Evolutionary conservation across 2,888 invertebrate genomes (phyloP), one percentile per base, ranked within the genome.

Genomic region (Hoplodrina blanda): DNA sequence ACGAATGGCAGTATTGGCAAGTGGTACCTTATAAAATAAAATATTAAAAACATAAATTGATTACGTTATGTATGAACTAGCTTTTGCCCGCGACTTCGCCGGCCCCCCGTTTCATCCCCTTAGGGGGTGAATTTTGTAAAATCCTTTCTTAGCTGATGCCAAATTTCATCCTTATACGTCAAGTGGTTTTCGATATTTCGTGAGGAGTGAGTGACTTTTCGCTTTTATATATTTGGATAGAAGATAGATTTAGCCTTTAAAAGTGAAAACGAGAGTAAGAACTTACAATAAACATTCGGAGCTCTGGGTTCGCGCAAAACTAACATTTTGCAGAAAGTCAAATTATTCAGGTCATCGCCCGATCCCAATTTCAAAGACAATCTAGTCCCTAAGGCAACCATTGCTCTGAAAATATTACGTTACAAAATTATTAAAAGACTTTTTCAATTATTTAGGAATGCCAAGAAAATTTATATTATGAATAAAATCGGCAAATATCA

Each of bases 351-450:
- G 57, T n/a, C 52, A 67, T 57, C 19, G 13, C 4, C 3, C 11
- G 41, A 65, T 37, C 33, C 56, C 71, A 37, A 52, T 75, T 57
- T 11, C 15, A 19, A 37, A 15, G 15, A 74, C 65, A 33, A 73
- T 44, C 15, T 7, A 33, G 13, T 44, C 11, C 50, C 50, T 33
- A 8, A 53, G 44, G 41, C 30, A 49, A 64, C 13, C 4, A n/a
- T 54, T 46, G 7, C 50, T 25, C 11, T 44, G 13, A 46, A 13
- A 63, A 73, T 62, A 54, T 56, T 52, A 50, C 0, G 33, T 13
- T 44, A 55, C 15, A 4, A n/a, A 46, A 65, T 52, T 57, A 74
- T 66, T 66, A 20, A 56, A 44, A 56, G 13, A 50, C 3, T 50
- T 41, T 55, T 72, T 20, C 37, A 49, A 30, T 54, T 30, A 41